Conservation (phyloP, 2,113 vertebrate species). For the Ivindomyrus marchei region DNA sequence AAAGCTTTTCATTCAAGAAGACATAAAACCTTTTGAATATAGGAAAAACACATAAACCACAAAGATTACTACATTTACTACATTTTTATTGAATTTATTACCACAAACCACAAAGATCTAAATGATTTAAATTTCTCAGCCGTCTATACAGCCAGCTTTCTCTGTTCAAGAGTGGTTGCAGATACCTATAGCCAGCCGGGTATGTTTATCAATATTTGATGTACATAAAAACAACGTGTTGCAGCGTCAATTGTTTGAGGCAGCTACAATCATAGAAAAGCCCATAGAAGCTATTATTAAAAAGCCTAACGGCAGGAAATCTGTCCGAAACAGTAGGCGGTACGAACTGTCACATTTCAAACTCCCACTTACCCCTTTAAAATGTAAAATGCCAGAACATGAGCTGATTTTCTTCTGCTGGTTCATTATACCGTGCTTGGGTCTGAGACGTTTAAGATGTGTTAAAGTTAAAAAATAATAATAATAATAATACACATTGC, state of each 20-base stretch:
- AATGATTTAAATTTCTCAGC: neutral
- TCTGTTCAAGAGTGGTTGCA: neutral
- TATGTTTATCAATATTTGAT: neutral
- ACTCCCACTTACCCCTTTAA: neutral
- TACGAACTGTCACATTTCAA: neutral
- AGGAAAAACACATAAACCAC: neutral
- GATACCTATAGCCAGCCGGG: neutral
- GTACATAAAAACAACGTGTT: neutral
- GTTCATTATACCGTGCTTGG: neutral
- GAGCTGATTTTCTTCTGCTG: neutral
- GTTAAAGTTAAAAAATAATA: neutral
- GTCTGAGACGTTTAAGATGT: neutral
- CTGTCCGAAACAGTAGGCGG: neutral
- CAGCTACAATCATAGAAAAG: neutral
- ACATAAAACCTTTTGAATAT: neutral
- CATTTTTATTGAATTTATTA: neutral
- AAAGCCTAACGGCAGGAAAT: constrained; percentile 3
- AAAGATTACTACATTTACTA: neutral
- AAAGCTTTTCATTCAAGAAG: neutral
- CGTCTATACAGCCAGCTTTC: neutral
- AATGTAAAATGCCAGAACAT: neutral
- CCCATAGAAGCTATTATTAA: neutral
- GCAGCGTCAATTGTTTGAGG: neutral
- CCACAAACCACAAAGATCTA: neutral
- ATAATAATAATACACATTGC: neutral